Evolutionary conservation across 2,797 vertebrate species (phyloP), one percentile per base, ranked within the genome.

Genomic region (Anas georgica): DNA sequence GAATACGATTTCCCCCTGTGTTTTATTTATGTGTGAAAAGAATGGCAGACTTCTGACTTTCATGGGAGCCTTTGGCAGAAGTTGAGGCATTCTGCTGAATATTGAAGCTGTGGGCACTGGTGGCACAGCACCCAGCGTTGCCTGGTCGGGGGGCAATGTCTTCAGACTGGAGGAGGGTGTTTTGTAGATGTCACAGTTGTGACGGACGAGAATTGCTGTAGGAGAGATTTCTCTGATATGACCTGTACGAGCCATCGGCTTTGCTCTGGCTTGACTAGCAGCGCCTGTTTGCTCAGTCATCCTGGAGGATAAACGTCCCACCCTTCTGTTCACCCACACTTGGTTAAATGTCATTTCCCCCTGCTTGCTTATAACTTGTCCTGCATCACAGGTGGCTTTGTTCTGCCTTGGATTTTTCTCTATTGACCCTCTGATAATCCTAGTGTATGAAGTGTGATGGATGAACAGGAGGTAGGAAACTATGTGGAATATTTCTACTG

Each of bases 401-500:
- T n/a, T 83, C 92, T 60, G 55, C 2, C 76, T 75, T 52, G 78
- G 52, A 29, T 68, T 77, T 35, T 41, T 25, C 20, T 41, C 45
- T 68, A 15, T 2, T 12, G 17, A 28, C 67, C 55, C 46, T 86
- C 86, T 70, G 67, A 17, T 54, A 76, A 70, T 29, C 56, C 74
- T 88, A 28, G 88, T 75, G 35, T 17, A 7, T 62, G 16, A 68
- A 73, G 55, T 55, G 55, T 55, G 86, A 43, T 28, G 26, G 91
- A 35, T 35, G 75, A 59, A 22, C 67, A 84, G 83, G 48, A 83
- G 66, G 39, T 90, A 81, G 93, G 80, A 79, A 91, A 85, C 41
- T 88, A 88, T 68, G 92, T 93, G 89, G 97, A 95, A 96, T 93
- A 97, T 96, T 96, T 97, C 95, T 95, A 92, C 93, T 86, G 4